A percentile compares a stretch with the other conserved stretches of the same genome.
Evolutionary conservation across 2,113 vertebrate species (phyloP).

Genomic region (Oncorhynchus nerka): DNA sequence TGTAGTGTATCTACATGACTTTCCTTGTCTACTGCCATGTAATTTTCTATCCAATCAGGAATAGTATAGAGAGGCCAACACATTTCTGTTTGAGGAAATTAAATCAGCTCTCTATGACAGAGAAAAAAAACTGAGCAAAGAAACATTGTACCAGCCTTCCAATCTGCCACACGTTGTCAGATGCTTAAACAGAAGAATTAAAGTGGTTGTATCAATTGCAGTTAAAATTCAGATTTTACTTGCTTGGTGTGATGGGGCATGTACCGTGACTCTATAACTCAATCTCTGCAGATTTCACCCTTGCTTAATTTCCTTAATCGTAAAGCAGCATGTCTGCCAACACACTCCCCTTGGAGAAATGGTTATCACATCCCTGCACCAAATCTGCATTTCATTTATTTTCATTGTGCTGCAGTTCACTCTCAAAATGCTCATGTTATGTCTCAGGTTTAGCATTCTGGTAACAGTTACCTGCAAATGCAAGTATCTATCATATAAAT

Average conservation of each 20-base stretch:
- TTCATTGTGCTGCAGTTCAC: not conserved
- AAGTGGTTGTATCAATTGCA: not conserved
- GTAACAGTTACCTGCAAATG: too few relatives aligned
- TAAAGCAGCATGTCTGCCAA: slow-evolving; percentile 40
- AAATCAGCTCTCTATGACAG: not conserved
- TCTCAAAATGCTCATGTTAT: too few relatives aligned
- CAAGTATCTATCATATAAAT: too few relatives aligned
- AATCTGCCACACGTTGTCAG: not conserved
- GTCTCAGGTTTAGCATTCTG: too few relatives aligned
- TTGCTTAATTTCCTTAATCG: slow-evolving; percentile 69
- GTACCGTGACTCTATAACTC: slow-evolving; percentile 66
- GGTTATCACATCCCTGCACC: slow-evolving; percentile 4
- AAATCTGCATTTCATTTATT: not conserved
- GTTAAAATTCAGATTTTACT: not conserved
- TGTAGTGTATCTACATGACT: not conserved
- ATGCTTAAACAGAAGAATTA: not conserved
- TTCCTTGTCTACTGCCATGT: not conserved
- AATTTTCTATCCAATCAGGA: not conserved
- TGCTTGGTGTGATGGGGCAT: slow-evolving; percentile 58
- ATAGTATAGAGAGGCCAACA: not conserved
- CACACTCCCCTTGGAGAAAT: not conserved
- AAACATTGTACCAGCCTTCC: not conserved
- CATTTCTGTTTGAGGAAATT: not conserved
- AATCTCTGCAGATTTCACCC: slow-evolving; percentile 65
- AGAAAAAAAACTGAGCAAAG: not conserved